Evolutionary conservation across 2,888 invertebrate genomes (phyloP).

Genomic region (Syrphus vitripennis): DNA sequence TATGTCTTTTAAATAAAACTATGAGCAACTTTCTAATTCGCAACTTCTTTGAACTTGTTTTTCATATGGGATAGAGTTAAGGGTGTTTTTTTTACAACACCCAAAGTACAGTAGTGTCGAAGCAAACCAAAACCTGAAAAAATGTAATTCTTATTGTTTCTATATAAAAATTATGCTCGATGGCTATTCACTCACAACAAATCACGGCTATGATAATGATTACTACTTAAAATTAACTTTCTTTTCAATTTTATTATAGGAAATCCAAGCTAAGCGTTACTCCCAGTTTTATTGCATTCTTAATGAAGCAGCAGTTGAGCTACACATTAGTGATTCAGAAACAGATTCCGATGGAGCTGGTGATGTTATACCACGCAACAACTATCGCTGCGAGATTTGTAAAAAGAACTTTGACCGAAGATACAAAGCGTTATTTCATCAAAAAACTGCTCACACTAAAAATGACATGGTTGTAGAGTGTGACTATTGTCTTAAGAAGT

Average conservation of each 20-base stretch:
- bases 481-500: constrained; percentile 64
- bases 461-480: constrained; percentile 49
- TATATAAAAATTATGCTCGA: no score
- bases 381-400: constrained; percentile 69
- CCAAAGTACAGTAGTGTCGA: no score
- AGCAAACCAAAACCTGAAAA: no score
- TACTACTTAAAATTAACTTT: not conserved
- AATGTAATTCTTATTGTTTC: no score
- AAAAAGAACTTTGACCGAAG: constrained; percentile 68
- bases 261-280: constrained; percentile 69
- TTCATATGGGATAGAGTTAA: no score
- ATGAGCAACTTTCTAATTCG: no score
- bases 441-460: constrained; percentile 59
- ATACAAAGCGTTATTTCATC: constrained; percentile 72
- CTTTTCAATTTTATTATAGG: not conserved
- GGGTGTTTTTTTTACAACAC: no score
- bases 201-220: no score
- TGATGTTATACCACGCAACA: constrained; percentile 64
- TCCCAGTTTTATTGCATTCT: constrained; percentile 72
- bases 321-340: constrained; percentile 72
- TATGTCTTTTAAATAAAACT: no score
- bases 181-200: no score
- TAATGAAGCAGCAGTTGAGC: constrained; percentile 65
- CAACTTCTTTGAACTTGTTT: no score
- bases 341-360: constrained; percentile 63